Percentiles rank a stretch among this genome's conserved stretches.
phyloP scores from a whole-genome alignment of 2,113 vertebrate species.

The Nematolebias whitei region DNA sequence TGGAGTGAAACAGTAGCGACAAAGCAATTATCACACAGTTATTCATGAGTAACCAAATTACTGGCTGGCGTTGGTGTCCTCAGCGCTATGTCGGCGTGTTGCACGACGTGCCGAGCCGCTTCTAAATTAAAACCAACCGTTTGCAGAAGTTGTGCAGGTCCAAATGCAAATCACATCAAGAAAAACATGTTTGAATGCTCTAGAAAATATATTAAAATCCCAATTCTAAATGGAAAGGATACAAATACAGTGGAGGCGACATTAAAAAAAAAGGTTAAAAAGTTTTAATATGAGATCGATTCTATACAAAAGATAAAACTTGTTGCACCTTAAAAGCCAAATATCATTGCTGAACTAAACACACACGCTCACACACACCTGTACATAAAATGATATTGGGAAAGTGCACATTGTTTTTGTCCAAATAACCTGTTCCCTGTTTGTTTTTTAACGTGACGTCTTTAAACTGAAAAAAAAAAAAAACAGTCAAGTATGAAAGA shows the following conservation, averaged over 20 bases:
- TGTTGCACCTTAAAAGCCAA: conserved; percentile 63
- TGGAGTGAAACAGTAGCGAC: conserved; percentile 63
- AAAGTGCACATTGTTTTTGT: conserved; percentile 75
- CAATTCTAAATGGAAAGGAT: conserved; percentile 57
- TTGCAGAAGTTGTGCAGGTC: conserved; percentile 56
- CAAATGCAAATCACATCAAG: conserved; percentile 49
- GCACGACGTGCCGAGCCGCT: conserved; percentile 39
- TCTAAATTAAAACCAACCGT: conserved; percentile 42
- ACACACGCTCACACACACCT: conserved; percentile 10
- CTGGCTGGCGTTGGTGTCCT: conserved; percentile 42
- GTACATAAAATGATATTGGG: conserved; percentile 54
- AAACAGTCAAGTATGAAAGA: conserved; percentile 80
- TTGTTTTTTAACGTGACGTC: conserved; percentile 52
- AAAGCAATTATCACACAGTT: conserved; percentile 66
- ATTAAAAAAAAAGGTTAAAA: conserved; percentile 29
- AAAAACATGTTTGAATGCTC: conserved; percentile 50
- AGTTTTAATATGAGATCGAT: conserved; percentile 46
- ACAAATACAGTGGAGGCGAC: conserved; percentile 76
- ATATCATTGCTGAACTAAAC: conserved; percentile 44
- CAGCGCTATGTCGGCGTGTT: conserved; percentile 41
- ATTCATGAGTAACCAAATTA: conserved; percentile 47
- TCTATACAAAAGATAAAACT: conserved; percentile 62
- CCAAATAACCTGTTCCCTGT: conserved; percentile 47
- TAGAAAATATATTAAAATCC: conserved; percentile 64
- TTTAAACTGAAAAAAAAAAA: conserved; percentile 70